A percentile compares a stretch with the other conserved stretches of the same genome.
Evolutionary conservation across 2,113 vertebrate genomes (phyloP).

Genomic region (Amphiprion ocellaris): DNA sequence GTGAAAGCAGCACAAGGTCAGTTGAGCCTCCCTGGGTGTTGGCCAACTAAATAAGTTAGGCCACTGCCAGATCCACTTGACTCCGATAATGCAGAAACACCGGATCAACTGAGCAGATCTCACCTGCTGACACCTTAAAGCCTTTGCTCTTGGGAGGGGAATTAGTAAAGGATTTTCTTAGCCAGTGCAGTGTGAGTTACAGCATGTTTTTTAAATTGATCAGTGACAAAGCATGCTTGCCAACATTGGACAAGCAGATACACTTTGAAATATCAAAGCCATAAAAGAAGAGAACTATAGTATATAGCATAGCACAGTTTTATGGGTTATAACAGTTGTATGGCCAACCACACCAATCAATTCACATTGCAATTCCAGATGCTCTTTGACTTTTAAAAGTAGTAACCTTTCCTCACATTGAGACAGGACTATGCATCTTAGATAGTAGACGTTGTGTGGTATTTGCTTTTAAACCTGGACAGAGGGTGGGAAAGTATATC

Average conservation of each 20-base stretch:
- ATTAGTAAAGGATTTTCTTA: slow-evolving; percentile 63
- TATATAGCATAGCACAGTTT: neutral
- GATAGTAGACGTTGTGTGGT: slow-evolving; percentile 42
- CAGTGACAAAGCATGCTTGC: slow-evolving; percentile 9
- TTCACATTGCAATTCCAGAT: slow-evolving; percentile 44
- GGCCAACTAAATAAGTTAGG: slow-evolving; percentile 52
- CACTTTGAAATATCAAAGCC: neutral
- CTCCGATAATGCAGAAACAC: slow-evolving; percentile 42
- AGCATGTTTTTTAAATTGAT: slow-evolving; percentile 40
- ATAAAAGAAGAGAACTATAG: neutral
- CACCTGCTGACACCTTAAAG: slow-evolving; percentile 66
- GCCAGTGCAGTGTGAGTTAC: slow-evolving; percentile 51
- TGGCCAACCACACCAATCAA: neutral
- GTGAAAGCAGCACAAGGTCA: slow-evolving; percentile 49
- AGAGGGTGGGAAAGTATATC: slow-evolving; percentile 27
- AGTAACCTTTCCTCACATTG: slow-evolving; percentile 7
- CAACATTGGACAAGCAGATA: neutral
- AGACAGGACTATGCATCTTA: slow-evolving; percentile 51
- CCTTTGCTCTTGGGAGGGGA: slow-evolving; percentile 48
- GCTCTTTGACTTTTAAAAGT: neutral
- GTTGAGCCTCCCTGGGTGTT: slow-evolving; percentile 46
- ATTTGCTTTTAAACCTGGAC: slow-evolving; percentile 47
- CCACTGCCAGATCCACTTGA: slow-evolving; percentile 57
- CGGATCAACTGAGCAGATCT: slow-evolving; percentile 56
- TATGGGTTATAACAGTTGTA: neutral